Conservation (phyloP, 2,797 vertebrate genomes). For the Parauchenoglanis punctatus region DNA sequence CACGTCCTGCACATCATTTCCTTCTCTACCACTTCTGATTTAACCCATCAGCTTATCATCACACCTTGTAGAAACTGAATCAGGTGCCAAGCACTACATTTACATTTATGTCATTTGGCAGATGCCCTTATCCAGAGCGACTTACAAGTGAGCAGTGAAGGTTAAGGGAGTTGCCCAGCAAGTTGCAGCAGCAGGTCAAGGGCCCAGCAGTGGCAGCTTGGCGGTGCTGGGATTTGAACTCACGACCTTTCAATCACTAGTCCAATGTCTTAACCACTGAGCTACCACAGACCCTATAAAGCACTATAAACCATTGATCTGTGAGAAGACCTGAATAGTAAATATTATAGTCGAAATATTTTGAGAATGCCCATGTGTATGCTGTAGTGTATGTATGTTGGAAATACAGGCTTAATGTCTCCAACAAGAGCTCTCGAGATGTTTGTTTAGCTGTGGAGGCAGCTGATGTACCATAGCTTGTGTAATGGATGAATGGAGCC, state of each 20-base stretch:
- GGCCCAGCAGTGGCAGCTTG: background rate
- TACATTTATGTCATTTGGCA: too few species aligned
- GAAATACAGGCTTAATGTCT: background rate
- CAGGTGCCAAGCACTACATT: background rate
- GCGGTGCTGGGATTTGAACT: too few species aligned
- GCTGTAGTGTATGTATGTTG: background rate
- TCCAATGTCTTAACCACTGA: too few species aligned
- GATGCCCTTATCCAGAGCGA: too few species aligned
- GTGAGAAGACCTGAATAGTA: background rate
- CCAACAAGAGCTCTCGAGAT: background rate
- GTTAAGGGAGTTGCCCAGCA: background rate
- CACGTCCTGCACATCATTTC: conserved; percentile 12
- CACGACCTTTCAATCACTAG: too few species aligned
- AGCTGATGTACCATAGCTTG: background rate
- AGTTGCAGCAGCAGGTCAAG: background rate
- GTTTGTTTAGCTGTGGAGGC: background rate
- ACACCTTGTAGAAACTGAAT: background rate
- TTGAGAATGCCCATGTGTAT: background rate
- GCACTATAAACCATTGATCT: background rate
- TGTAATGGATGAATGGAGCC: conserved; percentile 2
- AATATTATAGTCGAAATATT: background rate
- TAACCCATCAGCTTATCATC: background rate
- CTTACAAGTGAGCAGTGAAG: too few species aligned
- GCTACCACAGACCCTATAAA: background rate
- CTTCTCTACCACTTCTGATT: background rate